These are phyloP conservation scores for Planococcus citri DNA, from an alignment of 1,140 invertebrate species.

Conservation along the genomic window DNA sequence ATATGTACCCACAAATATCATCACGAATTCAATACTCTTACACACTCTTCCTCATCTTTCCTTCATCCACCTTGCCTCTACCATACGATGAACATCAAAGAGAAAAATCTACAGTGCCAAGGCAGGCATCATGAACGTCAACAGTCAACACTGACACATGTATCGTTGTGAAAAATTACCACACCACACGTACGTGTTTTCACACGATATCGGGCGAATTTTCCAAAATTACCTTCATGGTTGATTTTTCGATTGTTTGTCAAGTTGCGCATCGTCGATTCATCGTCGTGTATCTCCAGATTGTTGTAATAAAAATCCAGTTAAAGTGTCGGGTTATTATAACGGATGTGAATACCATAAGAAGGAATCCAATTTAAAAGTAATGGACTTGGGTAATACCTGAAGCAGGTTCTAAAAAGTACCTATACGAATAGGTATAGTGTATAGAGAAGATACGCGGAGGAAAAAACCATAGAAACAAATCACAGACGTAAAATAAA, in stretches of 20 bases:
- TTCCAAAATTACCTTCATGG: slow-evolving; percentile 1
- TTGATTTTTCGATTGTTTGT: slow-evolving; percentile 2
- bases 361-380: slow-evolving; percentile 12
- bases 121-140: too few species aligned
- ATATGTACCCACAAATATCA: too few species aligned
- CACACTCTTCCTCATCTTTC: too few species aligned
- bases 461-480: slow-evolving; percentile 3
- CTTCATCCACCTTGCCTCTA: too few species aligned
- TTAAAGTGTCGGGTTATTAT: slow-evolving; percentile 5
- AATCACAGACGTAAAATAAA: slow-evolving; percentile 12
- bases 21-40: too few species aligned
- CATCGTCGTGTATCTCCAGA: background rate
- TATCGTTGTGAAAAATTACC: too few species aligned
- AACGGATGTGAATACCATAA: slow-evolving; percentile 8
- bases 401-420: background rate
- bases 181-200: background rate
- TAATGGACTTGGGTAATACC: background rate
- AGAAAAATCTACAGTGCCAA: too few species aligned
- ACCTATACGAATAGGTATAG: too few species aligned
- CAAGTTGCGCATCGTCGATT: background rate
- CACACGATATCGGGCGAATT: background rate
- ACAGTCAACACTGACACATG: too few species aligned
- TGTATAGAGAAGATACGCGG: too few species aligned
- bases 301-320: background rate
- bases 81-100: too few species aligned